phyloP scores from a whole-genome alignment of 1,140 invertebrate species.

The Neelides sp. region DNA sequence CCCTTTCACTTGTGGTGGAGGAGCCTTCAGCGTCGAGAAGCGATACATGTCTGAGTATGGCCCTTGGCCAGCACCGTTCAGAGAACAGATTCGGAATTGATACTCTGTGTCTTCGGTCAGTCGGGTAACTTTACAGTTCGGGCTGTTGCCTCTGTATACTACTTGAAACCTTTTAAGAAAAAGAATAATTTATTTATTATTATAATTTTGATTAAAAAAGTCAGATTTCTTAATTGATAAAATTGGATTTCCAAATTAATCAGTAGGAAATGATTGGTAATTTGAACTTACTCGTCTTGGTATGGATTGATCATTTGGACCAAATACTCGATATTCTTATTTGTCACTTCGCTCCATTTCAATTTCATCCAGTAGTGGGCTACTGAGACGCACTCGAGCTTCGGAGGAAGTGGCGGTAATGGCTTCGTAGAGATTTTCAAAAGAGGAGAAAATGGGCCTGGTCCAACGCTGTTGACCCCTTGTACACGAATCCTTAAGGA shows the following conservation, averaged over 20 bases:
- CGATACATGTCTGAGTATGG: conserved; percentile 54
- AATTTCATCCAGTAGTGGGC: conserved; percentile 70
- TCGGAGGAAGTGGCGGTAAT: conserved; percentile 60
- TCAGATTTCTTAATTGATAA: conserved; percentile 2
- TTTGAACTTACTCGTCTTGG: conserved; percentile 40
- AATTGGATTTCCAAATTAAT: not conserved
- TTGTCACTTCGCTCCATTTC: conserved; percentile 63
- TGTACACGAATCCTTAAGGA: conserved; percentile 53
- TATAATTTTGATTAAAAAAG: not conserved
- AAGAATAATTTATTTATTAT: conserved; percentile 15
- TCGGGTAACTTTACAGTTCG: conserved; percentile 63
- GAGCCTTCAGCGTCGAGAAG: conserved; percentile 59
- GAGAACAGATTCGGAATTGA: conserved; percentile 65
- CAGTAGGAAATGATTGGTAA: conserved; percentile 4
- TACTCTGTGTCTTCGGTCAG: conserved; percentile 63
- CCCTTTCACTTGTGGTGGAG: conserved; percentile 58
- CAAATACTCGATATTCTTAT: conserved; percentile 56
- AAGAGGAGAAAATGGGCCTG: conserved; percentile 56
- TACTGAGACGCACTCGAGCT: conserved; percentile 52
- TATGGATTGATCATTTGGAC: conserved; percentile 60
- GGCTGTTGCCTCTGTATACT: conserved; percentile 62
- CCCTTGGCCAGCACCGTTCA: conserved; percentile 68
- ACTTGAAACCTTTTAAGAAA: conserved; percentile 45
- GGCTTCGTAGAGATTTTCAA: conserved; percentile 56
- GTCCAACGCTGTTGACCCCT: conserved; percentile 53